Conservation (phyloP, 2,888 invertebrate genomes). For the Tortrix viridana region DNA sequence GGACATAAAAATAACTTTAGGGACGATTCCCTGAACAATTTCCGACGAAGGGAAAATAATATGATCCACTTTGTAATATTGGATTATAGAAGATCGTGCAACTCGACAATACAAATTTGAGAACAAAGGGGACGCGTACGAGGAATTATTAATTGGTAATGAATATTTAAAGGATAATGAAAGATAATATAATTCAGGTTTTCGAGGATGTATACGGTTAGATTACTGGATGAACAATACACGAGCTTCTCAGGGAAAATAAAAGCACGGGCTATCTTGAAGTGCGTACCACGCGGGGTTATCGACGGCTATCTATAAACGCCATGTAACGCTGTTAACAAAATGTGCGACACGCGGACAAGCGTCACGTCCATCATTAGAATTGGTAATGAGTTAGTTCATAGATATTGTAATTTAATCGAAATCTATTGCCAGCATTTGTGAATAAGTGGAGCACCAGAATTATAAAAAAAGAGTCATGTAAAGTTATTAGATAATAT, state of each 20-base stretch:
- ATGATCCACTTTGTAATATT: conserved; percentile 22
- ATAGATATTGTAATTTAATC: conserved; percentile 35
- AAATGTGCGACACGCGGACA: conserved; percentile 20
- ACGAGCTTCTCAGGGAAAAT: background rate
- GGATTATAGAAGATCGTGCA: conserved; percentile 12
- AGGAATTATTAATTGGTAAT: conserved; percentile 1
- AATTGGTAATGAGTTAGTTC: conserved; percentile 37
- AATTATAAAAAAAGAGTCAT: background rate
- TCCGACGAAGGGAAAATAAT: conserved; percentile 3
- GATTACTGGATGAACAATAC: no score
- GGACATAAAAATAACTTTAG: conserved; percentile 22
- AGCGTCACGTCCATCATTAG: conserved; percentile 23
- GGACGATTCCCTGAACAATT: conserved; percentile 22
- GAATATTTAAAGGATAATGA: background rate
- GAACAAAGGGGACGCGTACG: conserved; percentile 2
- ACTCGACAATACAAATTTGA: conserved; percentile 7
- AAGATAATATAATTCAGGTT: background rate
- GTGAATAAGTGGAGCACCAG: conserved; percentile 3
- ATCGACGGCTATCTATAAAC: conserved; percentile 36
- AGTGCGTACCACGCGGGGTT: conserved; percentile 23
- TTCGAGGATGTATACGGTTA: no score
- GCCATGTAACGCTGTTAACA: conserved; percentile 19
- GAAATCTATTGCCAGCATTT: conserved; percentile 25
- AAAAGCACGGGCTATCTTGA: conserved; percentile 10
- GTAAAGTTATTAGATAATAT: no score